Conservation (phyloP, 2,888 invertebrate genomes). For the Drosophila helvetica region DNA sequence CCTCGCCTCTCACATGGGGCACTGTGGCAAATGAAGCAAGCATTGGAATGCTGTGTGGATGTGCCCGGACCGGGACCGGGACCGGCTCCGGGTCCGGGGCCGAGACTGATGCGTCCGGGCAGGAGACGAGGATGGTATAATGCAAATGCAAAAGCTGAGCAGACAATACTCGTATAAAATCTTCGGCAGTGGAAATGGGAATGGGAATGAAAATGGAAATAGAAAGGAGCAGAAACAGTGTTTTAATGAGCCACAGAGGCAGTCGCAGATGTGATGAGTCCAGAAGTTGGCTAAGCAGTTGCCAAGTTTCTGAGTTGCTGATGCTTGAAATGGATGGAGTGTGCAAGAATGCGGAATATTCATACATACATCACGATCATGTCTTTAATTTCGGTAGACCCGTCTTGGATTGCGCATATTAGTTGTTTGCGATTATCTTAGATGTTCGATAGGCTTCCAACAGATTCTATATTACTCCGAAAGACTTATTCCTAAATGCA, state of each 20-base stretch:
- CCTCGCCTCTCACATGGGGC: slow-evolving; percentile 41
- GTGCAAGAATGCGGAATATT: neutral
- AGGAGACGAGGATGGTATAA: slow-evolving; percentile 6
- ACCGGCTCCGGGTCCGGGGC: neutral
- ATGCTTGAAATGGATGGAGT: slow-evolving; percentile 6
- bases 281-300: slow-evolving; percentile 31
- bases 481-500: neutral
- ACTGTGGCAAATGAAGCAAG: slow-evolving; percentile 66
- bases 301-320: slow-evolving; percentile 6
- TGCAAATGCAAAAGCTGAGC: slow-evolving; percentile 43
- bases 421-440: neutral
- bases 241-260: slow-evolving; percentile 49
- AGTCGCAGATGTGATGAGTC: slow-evolving; percentile 20
- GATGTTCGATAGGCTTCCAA: neutral
- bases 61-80: slow-evolving; percentile 7
- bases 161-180: slow-evolving; percentile 32
- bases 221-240: slow-evolving; percentile 39
- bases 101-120: neutral
- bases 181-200: slow-evolving; percentile 23
- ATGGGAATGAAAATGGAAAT: slow-evolving; percentile 12
- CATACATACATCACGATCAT: neutral
- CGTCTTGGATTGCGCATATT: neutral
- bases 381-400: neutral
- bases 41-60: slow-evolving; percentile 44
- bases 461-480: neutral